A percentile compares a stretch with the other conserved stretches of the same genome.
Conservation (phyloP, 2,113 vertebrate genomes). For the Gallinago media region DNA sequence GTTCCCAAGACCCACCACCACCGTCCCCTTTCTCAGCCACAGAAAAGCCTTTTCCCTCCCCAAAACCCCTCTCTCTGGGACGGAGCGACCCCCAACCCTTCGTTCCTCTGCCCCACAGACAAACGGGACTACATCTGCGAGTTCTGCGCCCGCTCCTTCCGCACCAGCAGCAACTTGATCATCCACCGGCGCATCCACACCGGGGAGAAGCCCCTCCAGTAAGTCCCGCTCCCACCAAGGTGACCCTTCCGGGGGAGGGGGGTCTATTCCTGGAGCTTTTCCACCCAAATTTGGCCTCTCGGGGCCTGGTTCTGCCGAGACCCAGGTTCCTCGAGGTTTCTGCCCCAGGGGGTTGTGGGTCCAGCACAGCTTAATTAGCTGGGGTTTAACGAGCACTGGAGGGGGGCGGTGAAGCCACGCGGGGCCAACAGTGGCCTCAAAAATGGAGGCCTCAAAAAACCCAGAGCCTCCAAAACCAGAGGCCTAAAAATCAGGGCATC, state of each 20-base stretch:
- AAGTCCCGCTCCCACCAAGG: background rate
- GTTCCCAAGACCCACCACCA: background rate
- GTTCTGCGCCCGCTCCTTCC: slow-evolving; percentile 85
- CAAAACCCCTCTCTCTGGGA: no score
- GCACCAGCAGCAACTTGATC: slow-evolving; percentile 85
- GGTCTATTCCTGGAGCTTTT: no score
- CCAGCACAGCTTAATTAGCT: background rate
- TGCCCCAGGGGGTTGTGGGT: no score
- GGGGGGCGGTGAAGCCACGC: background rate
- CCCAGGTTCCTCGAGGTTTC: no score
- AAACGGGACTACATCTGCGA: slow-evolving; percentile 87
- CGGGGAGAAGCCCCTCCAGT: slow-evolving; percentile 87
- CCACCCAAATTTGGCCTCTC: no score
- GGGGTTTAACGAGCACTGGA: background rate
- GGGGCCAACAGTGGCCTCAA: no score
- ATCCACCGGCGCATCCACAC: slow-evolving; percentile 88
- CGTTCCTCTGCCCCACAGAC: slow-evolving; percentile 60
- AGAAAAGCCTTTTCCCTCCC: background rate
- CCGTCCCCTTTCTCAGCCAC: background rate
- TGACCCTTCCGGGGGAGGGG: no score
- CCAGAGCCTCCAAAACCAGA: no score
- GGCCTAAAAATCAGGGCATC: no score
- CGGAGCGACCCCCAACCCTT: fast-evolving
- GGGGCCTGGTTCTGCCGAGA: no score
- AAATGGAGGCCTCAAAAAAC: no score